A percentile compares a stretch with the other conserved stretches of the same genome.
Evolutionary conservation across 1,140 invertebrate species (phyloP).

Genomic region (Schlechtendalia chinensis): DNA sequence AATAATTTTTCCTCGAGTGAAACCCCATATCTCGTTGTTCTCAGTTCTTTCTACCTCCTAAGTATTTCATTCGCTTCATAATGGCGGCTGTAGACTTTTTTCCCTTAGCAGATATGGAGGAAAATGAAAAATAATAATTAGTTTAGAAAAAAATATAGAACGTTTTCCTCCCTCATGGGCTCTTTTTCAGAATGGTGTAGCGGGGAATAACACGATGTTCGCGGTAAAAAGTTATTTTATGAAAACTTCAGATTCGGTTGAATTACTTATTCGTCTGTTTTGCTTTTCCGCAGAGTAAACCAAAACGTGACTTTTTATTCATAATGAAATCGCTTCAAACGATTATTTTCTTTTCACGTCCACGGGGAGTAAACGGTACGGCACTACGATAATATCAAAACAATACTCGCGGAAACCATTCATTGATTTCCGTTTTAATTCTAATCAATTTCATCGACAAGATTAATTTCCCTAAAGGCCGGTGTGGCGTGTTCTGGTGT

Average conservation of each 20-base stretch:
- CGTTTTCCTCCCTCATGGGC: not conserved
- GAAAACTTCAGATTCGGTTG: constrained; percentile 15
- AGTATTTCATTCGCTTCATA: constrained; percentile 46
- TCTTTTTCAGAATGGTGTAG: constrained; percentile 5
- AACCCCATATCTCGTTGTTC: constrained; percentile 29
- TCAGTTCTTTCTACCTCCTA: constrained; percentile 14
- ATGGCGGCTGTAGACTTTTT: constrained; percentile 13
- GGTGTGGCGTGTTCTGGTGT: not conserved
- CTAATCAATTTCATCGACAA: not conserved
- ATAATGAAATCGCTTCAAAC: constrained; percentile 40
- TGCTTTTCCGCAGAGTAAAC: constrained; percentile 26
- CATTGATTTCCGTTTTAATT: not conserved
- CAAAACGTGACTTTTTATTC: constrained; percentile 45
- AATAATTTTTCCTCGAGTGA: constrained; percentile 44
- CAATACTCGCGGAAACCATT: too few relatives aligned
- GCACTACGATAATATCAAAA: not conserved
- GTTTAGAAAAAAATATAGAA: constrained; percentile 36
- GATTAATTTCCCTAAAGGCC: not conserved
- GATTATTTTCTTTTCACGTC: constrained; percentile 13
- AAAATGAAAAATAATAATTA: constrained; percentile 49
- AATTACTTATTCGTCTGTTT: constrained; percentile 38
- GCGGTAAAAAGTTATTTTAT: constrained; percentile 2
- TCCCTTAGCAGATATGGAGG: not conserved
- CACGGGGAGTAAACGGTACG: not conserved
- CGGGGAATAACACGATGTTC: not conserved